Base-by-base conservation (phyloP, 2,888 invertebrate species). In the Platycheirus albimanus region DNA sequence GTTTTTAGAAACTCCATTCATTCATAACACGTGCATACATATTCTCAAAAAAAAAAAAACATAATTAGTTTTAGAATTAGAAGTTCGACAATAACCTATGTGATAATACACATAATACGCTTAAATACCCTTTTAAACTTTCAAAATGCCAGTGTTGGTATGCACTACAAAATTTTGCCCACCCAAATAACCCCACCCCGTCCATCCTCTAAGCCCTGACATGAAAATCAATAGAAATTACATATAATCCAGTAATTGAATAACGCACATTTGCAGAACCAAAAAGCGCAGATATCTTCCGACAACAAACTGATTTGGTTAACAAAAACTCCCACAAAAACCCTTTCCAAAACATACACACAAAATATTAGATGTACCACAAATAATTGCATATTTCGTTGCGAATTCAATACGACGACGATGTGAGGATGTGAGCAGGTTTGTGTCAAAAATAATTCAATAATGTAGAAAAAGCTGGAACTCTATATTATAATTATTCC, bases 301-400 rank as follows among this genome's bases (percentile, higher is more conserved):
- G 33, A 24, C 49, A 49, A 69, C n/a, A n/a, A n/a, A n/a, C 20
- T 58, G 70, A 70, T 52, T 66, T 61, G 52, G 61, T 56, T 41
- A 41, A 24, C 51, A 17, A 67, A 36, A 64, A 24, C 56, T 6
- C 54, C 49, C 52, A 33, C 17, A 52, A 30, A 49, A 74, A 36
- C 10, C n/a, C 17, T 36, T 3, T 5, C 54, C 8, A 54, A 7
- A 52, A 41, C 20, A 8, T 0, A 15, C 41, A 66, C n/a, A 38
- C 30, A 70, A 75, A 47, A 67, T 67, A 77, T 56, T 56, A 56
- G 38, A 58, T 28, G 36, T 58, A 64, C 77, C 81, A 41, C 77
- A 81, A 76, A 81, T 77, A 81, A 81, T 81, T 81, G 56, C 52
- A 81, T 71, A 76, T 79, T 72, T 52, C 71, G 33, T 30, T 43